Percentiles rank a stretch among this genome's conserved stretches.
phyloP scores from a whole-genome alignment of 2,797 vertebrate genomes.

The Notolepis coatsorum region DNA sequence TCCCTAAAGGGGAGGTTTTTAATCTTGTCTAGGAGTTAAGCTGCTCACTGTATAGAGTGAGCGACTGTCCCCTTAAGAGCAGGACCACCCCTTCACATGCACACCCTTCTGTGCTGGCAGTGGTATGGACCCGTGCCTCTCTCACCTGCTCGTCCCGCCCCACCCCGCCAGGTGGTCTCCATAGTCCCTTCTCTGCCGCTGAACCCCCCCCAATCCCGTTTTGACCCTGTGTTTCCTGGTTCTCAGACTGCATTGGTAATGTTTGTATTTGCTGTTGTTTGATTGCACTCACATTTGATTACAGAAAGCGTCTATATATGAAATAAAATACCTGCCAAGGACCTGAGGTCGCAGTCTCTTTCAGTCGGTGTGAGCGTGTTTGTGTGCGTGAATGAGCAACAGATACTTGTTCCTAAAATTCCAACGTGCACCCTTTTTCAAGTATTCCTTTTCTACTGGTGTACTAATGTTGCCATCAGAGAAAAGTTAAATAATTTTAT shows the following conservation, averaged over 20 bases:
- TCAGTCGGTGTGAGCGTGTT: constrained; percentile 44
- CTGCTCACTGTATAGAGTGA: constrained; percentile 76
- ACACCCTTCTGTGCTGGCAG: background rate
- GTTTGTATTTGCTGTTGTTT: constrained; percentile 95
- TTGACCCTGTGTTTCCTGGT: constrained; percentile 76
- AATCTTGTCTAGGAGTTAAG: constrained; percentile 77
- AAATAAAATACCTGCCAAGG: constrained; percentile 83
- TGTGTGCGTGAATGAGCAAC: constrained; percentile 2
- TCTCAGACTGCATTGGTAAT: constrained; percentile 89
- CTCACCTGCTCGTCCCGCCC: constrained; percentile 1
- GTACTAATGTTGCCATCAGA: no score
- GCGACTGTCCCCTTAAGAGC: constrained; percentile 43
- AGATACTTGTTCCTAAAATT: no score
- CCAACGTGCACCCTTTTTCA: no score
- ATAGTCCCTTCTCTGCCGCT: background rate
- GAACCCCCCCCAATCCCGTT: constrained; percentile 48
- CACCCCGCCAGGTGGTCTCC: constrained; percentile 6
- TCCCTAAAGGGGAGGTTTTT: constrained; percentile 49
- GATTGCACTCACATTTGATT: constrained; percentile 89
- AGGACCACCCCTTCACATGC: background rate
- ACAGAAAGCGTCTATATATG: constrained; percentile 85
- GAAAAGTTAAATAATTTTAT: no score
- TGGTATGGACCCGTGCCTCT: background rate
- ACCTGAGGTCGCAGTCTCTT: constrained; percentile 65
- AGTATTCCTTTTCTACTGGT: no score